phyloP scores from a whole-genome alignment of 2,797 vertebrate genomes.

The Sarcoramphus papa region DNA sequence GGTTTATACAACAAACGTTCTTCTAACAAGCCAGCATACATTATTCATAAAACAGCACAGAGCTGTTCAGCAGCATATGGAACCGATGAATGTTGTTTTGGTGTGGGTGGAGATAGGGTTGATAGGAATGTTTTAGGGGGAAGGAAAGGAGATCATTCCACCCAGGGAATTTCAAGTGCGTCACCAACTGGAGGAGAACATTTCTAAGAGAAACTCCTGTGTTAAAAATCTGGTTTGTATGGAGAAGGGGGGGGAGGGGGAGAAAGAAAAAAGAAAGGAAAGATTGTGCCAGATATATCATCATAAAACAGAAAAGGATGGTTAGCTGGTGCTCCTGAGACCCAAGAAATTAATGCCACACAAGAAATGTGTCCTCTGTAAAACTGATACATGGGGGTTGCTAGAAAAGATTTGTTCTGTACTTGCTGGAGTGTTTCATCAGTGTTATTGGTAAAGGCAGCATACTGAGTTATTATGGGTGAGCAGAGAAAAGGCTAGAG shows the following conservation, averaged over 20 bases:
- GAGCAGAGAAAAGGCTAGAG: neutral
- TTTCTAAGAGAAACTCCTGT: constrained; percentile 56
- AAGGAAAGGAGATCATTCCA: constrained; percentile 55
- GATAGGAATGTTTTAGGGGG: constrained; percentile 52
- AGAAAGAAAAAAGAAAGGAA: neutral
- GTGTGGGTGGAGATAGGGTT: constrained; percentile 54
- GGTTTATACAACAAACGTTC: constrained; percentile 49
- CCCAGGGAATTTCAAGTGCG: constrained; percentile 64
- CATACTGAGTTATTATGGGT: neutral
- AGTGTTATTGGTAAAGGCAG: neutral
- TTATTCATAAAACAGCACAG: constrained; percentile 62
- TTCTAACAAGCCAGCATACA: constrained; percentile 49
- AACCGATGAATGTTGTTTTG: constrained; percentile 53
- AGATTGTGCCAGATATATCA: neutral
- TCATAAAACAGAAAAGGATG: neutral
- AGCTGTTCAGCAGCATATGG: constrained; percentile 57
- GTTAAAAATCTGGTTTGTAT: constrained; percentile 45
- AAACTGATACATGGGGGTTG: neutral
- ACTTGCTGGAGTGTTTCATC: neutral
- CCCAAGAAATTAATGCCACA: neutral
- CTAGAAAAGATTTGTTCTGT: neutral
- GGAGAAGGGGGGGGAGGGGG: neutral
- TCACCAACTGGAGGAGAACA: constrained; percentile 57
- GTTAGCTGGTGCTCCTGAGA: neutral
- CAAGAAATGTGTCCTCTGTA: neutral